Evolutionary conservation across 2,113 vertebrate species (phyloP), one percentile per base, ranked within the genome.

Genomic region (Vimba vimba): DNA sequence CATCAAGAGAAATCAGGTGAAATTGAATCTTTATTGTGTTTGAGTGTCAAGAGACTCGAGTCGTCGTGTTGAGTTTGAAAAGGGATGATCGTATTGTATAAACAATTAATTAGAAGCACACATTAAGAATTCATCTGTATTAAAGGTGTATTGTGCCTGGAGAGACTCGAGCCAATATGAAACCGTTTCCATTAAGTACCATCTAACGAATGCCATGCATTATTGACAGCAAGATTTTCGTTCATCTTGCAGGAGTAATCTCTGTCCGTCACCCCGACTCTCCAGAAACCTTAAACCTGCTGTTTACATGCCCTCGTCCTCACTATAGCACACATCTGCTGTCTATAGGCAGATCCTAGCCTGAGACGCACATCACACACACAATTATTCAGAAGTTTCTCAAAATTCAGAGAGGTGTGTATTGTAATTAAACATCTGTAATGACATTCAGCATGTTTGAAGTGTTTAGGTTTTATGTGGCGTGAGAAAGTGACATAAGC

Each of bases 111-210:
- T 90, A 93, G 87, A 86, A 86, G 86, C 86, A 71, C 62, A 80
- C 85, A 92, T 94, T 93, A 94, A 94, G 90, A 92, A 93, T 93
- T 94, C 91, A 94, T 94, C 89, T 36, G 82, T 91, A 93, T 93
- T 94, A 92, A 94, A 91, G 91, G 89, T 91, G 92, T 92, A 93
- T 93, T 93, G 94, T 89, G 89, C 90, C 92, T 90, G 87, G 86
- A 94, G 92, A 92, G 86, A 85, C 87, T 84, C 68, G 50, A 87
- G 90, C 90, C 87, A 68, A 91, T 89, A 86, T 88, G 91, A 93
- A 90, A 91, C 87, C 21, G 64, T 93, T 93, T 94, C 92, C 92
- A 94, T 94, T 94, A 94, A 94, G 89, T 91, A 86, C 90, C 85
- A 83, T 86, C 90, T 94, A 93, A 94, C 93, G 94, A 93, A 93